phyloP scores from a whole-genome alignment of 2,113 vertebrate species.

The Gobiocypris rarus region DNA sequence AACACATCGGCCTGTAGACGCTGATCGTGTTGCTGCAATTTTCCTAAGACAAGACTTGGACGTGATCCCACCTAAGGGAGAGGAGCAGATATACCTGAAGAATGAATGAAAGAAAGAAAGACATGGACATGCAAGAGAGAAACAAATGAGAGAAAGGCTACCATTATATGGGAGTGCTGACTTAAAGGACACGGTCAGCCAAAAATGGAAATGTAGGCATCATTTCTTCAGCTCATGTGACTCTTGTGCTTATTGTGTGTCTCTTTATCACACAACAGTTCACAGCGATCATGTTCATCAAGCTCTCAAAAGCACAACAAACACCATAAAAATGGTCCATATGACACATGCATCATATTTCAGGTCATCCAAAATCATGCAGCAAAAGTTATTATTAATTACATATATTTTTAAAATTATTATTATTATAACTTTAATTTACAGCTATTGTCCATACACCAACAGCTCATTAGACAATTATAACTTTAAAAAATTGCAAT shows the following conservation, averaged over 20 bases:
- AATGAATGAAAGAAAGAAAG: neutral
- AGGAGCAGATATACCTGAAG: conserved; percentile 39
- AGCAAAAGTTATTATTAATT: neutral
- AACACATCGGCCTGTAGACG: conserved; percentile 20
- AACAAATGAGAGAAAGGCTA: conserved; percentile 29
- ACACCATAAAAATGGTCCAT: neutral
- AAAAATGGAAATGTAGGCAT: neutral
- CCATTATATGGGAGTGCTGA: conserved; percentile 9
- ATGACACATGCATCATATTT: neutral
- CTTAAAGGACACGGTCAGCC: neutral
- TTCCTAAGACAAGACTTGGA: conserved; percentile 49
- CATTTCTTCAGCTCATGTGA: neutral
- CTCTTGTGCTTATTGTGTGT: neutral
- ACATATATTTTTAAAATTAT: neutral
- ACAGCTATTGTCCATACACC: neutral
- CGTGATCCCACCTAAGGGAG: conserved; percentile 38
- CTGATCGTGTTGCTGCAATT: conserved; percentile 36
- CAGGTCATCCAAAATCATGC: neutral
- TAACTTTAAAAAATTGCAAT: neutral
- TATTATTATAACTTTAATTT: neutral
- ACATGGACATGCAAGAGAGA: conserved; percentile 17
- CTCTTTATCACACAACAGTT: neutral
- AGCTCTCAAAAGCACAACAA: neutral
- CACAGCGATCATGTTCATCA: neutral
- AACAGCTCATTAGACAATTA: neutral